These are phyloP conservation scores for Clivina fossor DNA, from an alignment of 2,888 invertebrate genomes.

Conservation along the genomic window DNA sequence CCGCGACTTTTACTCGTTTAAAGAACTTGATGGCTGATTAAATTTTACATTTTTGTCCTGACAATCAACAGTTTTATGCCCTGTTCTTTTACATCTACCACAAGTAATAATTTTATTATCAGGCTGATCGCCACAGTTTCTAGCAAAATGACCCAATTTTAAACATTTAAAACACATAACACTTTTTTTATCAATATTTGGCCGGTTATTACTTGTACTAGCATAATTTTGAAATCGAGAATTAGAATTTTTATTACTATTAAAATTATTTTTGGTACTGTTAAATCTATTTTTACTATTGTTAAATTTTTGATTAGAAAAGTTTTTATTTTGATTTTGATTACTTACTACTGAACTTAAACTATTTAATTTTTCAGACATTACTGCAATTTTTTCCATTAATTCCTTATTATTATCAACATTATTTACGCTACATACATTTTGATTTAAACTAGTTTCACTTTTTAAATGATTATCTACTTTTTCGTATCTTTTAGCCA, in stretches of 20 bases:
- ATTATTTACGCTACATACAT: too few species aligned
- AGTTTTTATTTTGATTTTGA: too few species aligned
- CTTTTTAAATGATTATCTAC: neutral
- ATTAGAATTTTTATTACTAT: too few species aligned
- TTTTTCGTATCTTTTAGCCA: neutral
- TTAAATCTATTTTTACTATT: too few species aligned
- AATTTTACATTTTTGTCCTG: neutral
- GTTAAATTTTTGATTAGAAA: too few species aligned
- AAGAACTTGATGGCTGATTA: neutral
- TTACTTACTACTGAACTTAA: too few species aligned
- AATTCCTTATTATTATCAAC: too few species aligned
- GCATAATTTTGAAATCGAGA: neutral
- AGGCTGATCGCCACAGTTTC: neutral
- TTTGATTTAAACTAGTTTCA: conserved; percentile 5
- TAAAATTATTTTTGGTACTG: too few species aligned
- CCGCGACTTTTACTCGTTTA: conserved; percentile 15
- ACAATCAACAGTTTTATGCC: conserved; percentile 4
- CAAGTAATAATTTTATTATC: neutral
- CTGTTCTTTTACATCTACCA: conserved; percentile 4
- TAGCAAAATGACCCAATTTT: conserved; percentile 12
- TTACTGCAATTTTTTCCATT: neutral
- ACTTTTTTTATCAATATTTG: neutral
- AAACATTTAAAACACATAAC: conserved; percentile 16
- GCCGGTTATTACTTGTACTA: too few species aligned
- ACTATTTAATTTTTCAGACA: neutral